Evolutionary conservation across 2,113 vertebrate species (phyloP), one percentile per base, ranked within the genome.

Genomic region (Scartelaos histophorus): DNA sequence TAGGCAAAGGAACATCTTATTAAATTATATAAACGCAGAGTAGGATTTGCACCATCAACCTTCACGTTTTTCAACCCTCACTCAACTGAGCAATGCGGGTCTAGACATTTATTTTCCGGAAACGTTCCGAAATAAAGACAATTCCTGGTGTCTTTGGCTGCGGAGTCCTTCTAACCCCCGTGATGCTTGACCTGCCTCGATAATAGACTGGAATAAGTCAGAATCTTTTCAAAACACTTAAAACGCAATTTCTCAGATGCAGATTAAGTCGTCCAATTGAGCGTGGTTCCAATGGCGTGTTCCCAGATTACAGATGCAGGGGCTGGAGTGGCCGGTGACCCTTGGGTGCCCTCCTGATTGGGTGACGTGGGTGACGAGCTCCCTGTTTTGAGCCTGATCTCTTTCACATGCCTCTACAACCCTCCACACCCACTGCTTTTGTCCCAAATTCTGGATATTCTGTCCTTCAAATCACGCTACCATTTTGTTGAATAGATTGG

Each of bases 341-440:
- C 17, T 34, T 43, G 29, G 17, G 34, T 64, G 61, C 34, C 34
- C 61, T 64, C 16, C 16, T n/a, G 29, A n/a, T 64, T 38, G 34
- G 61, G 5, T 34, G 34, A 64, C 10, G 29, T 64, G 34, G 24
- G 29, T 61, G 58, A 61, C 15, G 15, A 29, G 58, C 58, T 61
- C 24, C 58, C 60, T 19, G 60, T 38, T 62, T 62, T 62, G 17
- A 62, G 60, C 60, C 16, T 62, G 60, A 62, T 62, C 29, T 62
- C 60, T 62, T 38, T 64, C 61, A 64, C 61, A 64, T 38, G 61
- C 34, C 61, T 38, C 34, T 38, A 35, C 61, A 64, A 64, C 34
- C 7, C 25, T 34, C 58, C 25, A 29, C 58, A 17, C 58, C 58
- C 61, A 38, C 61, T 1, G 34, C 9, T 17, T 64, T 64, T 64